Evolutionary conservation across 2,888 invertebrate genomes (phyloP), one percentile per base, ranked within the genome.

Genomic region (Sepioteuthis lessoniana): DNA sequence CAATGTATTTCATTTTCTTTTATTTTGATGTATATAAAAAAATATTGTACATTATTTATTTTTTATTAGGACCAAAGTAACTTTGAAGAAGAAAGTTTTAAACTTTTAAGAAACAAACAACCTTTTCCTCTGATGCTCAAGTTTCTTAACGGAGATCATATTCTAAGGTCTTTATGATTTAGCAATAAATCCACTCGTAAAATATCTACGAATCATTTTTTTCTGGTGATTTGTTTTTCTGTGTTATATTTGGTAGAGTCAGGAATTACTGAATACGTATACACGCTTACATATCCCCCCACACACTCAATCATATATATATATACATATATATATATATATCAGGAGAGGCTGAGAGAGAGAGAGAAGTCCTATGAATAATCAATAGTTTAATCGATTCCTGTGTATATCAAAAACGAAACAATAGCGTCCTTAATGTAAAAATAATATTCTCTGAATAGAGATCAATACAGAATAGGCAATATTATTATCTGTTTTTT

Each of bases 81-180:
- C 35, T n/a, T 76, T 16, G n/a, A 76, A 10, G 19, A 10, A 76
- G n/a, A 76, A 76, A 76, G 76, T 76, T 16, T 16, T 16, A 35
- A 76, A 76, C n/a, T 76, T 76, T 76, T 35, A 76, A 16, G 76
- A 76, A 76, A n/a, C 35, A n/a, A 76, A 76, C 76, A 76, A 76
- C 35, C 16, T 76, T 76, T n/a, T n/a, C n/a, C 76, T 76, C 76
- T 76, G n/a, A 76, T n/a, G n/a, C 76, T 3, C 76, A 76, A 19
- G 19, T 76, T 76, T 76, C 10, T 76, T 35, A 76, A 76, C n/a
- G 13, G 76, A 76, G 76, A 76, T 76, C 76, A 76, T n/a, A 76
- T 76, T n/a, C n/a, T 76, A 76, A 76, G 76, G 76, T 76, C 76
- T 76, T 76, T 76, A 76, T 16, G 76, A 76, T 76, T 76, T 76